Evolutionary conservation across 2,888 invertebrate genomes (phyloP), one percentile per base, ranked within the genome.

Genomic region (Trissolcus japonicus): DNA sequence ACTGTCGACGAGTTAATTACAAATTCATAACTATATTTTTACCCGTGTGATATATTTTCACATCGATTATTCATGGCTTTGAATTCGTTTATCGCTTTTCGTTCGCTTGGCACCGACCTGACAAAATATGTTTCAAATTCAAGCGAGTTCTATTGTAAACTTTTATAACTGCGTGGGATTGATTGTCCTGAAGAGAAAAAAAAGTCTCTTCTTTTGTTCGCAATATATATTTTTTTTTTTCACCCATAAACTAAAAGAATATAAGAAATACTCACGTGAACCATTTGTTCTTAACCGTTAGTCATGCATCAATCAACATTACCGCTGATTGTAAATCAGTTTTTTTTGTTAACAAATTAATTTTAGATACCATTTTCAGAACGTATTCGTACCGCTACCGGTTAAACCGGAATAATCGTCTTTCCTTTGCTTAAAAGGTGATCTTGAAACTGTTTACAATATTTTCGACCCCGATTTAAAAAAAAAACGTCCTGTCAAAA

Each of bases 251-350:
- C 19, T 9, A 1, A 43, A 62, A 17, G 13, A 54, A 63, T 35
- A 35, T 35, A 63, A 25, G 35, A 56, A 17, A 50, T 35, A 56
- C n/a, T 17, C 16, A 48, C 25, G 65, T 65, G 43, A 48, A 65
- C 25, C 25, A 65, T 56, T 48, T 55, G 48, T 65, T 65, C 16
- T 56, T 29, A 55, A 65, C 65, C 65, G 65, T 65, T 65, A 65
- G 35, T 35, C 13, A 19, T n/a, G 46, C 19, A 65, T 65, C 65
- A 35, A 65, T 65, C 65, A 65, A 50, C 19, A 56, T 56, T 56
- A 65, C 55, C 29, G 53, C 43, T 63, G 48, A 35, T 56, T 55
- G 17, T 55, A 17, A 65, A 48, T 48, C n/a, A 4, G n/a, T 46
- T 63, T 55, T 54, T 11, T 4, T 25, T 25, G 25, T 25, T 25